Percentiles rank a stretch among this genome's conserved stretches.
Conservation (phyloP, 2,113 vertebrate species). For the Nycticryphes semicollaris region DNA sequence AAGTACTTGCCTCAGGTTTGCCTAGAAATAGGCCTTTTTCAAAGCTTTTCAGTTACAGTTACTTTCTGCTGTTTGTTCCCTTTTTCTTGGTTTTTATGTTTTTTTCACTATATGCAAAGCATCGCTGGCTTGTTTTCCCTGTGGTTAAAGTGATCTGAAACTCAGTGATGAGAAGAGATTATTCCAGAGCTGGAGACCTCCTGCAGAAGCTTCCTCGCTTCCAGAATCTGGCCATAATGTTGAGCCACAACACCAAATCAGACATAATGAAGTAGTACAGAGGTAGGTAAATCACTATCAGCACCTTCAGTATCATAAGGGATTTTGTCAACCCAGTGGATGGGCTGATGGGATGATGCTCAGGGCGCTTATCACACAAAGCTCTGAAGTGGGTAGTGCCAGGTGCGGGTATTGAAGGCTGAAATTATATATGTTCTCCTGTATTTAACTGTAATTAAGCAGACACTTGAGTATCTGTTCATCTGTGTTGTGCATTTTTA, state of each 20-base stretch:
- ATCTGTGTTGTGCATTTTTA: neutral
- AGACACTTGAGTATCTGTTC: neutral
- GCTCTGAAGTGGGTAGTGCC: neutral
- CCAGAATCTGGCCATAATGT: neutral
- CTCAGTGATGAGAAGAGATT: neutral
- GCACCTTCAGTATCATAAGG: neutral
- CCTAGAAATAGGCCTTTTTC: neutral
- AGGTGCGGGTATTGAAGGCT: neutral
- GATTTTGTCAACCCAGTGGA: neutral
- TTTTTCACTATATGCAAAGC: neutral
- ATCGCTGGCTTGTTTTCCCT: neutral
- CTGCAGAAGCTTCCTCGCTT: neutral
- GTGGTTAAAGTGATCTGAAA: neutral
- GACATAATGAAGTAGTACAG: neutral
- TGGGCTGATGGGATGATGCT: neutral
- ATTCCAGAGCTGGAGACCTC: neutral
- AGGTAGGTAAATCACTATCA: neutral
- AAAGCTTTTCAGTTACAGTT: neutral
- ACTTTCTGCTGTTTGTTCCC: neutral
- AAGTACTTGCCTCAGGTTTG: neutral
- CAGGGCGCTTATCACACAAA: neutral
- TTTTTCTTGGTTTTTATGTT: neutral
- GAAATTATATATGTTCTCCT: slow-evolving; percentile 21
- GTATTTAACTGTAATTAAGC: slow-evolving; percentile 31
- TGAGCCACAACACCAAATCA: neutral